phyloP scores from a whole-genome alignment of 2,797 vertebrate genomes.

The Apogon talboti region DNA sequence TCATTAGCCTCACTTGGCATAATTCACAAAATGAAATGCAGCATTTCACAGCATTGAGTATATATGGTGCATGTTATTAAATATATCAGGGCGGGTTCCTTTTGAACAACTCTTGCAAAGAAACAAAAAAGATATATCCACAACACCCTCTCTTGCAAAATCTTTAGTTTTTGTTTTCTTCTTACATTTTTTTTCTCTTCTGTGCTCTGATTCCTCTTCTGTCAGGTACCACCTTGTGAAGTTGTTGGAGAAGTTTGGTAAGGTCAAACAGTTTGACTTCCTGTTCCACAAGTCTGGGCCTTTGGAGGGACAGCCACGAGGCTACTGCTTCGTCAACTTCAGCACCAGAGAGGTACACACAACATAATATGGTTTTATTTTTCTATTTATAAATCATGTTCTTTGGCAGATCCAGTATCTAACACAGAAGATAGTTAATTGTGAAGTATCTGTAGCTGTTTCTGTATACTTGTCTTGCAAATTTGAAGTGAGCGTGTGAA shows the following conservation, averaged over 20 bases:
- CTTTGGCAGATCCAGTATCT: too few species aligned
- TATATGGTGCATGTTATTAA: not conserved
- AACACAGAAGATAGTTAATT: too few species aligned
- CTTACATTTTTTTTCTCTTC: not conserved
- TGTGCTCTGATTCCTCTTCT: slow-evolving; percentile 10
- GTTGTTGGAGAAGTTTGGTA: slow-evolving; percentile 95
- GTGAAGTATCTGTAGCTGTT: too few species aligned
- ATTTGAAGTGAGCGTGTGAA: too few species aligned
- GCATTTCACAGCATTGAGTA: not conserved
- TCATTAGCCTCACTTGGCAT: slow-evolving; percentile 73
- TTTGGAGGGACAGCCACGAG: slow-evolving; percentile 96
- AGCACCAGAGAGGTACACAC: slow-evolving; percentile 92
- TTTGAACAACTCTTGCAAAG: too few species aligned
- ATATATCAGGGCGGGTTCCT: not conserved
- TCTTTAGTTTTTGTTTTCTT: not conserved
- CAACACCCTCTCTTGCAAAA: not conserved
- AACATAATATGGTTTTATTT: not conserved
- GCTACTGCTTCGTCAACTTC: slow-evolving; percentile 99
- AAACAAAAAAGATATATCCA: too few species aligned
- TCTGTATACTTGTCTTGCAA: too few species aligned
- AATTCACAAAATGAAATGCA: slow-evolving; percentile 28
- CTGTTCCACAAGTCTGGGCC: slow-evolving; percentile 98
- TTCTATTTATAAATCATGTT: not conserved
- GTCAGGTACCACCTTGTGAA: slow-evolving; percentile 95
- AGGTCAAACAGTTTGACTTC: slow-evolving; percentile 98